phyloP scores from a whole-genome alignment of 1,140 invertebrate genomes.

The Trichomalopsis sarcophagae region DNA sequence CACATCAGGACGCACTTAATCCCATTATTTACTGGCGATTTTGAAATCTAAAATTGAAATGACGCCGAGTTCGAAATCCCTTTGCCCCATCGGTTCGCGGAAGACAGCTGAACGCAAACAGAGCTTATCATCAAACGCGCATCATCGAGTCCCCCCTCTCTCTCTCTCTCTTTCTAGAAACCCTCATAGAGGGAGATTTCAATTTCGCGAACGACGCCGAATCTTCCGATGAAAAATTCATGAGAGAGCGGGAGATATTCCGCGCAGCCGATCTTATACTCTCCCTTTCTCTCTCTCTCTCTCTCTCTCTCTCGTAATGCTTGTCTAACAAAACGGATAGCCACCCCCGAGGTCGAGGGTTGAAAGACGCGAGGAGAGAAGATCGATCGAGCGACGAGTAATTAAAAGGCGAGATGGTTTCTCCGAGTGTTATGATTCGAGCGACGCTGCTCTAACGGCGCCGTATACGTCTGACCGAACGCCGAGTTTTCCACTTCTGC shows the following conservation, averaged over 20 bases:
- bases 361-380: background rate
- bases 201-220: background rate
- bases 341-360: background rate
- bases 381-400: conserved; percentile 9
- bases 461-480: background rate
- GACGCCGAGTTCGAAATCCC: background rate
- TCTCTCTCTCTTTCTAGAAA: background rate
- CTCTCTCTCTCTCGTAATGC: background rate
- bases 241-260: conserved; percentile 36
- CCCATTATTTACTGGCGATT: background rate
- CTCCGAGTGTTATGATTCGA: conserved; percentile 8
- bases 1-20: background rate
- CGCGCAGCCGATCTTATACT: background rate
- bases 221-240: conserved; percentile 42
- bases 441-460: background rate
- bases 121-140: background rate
- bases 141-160: background rate
- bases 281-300: background rate
- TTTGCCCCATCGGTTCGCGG: background rate
- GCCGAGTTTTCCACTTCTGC: background rate
- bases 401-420: background rate
- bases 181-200: background rate
- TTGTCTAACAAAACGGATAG: conserved; percentile 48
- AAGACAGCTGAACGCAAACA: background rate
- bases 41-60: too few species aligned